phyloP scores from a whole-genome alignment of 1,140 invertebrate genomes.

The honey bee (Apis mellifera) region Amel_HAv3.1 CM009937.2:7845501-7846000 shows the following conservation, averaged over 20 bases:
- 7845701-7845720: slow-evolving; percentile 77
- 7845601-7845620: slow-evolving; percentile 80
- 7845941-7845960: slow-evolving; percentile 29
- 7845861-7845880: slow-evolving; percentile 30
- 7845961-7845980: slow-evolving; percentile 56
- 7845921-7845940: slow-evolving; percentile 27
- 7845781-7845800: slow-evolving; percentile 67
- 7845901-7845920: slow-evolving; percentile 26
- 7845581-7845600: slow-evolving; percentile 82
- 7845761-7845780: slow-evolving; percentile 77
- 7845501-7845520: slow-evolving; percentile 72
- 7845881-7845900: slow-evolving; percentile 42
- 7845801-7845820: slow-evolving; percentile 57
- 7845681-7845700: slow-evolving; percentile 79
- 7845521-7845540: slow-evolving; percentile 59
- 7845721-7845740: slow-evolving; percentile 81
- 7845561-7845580: slow-evolving; percentile 78
- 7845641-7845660: slow-evolving; percentile 81
- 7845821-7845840: slow-evolving; percentile 52
- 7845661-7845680: slow-evolving; percentile 81
- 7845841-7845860: slow-evolving; percentile 33
- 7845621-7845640: slow-evolving; percentile 81
- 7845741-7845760: slow-evolving; percentile 72
- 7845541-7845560: slow-evolving; percentile 57
- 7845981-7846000: slow-evolving; percentile 39